These are phyloP conservation scores for Dermolepida albohirtum DNA, from an alignment of 2,888 invertebrate genomes.

Conservation along the genomic window DNA sequence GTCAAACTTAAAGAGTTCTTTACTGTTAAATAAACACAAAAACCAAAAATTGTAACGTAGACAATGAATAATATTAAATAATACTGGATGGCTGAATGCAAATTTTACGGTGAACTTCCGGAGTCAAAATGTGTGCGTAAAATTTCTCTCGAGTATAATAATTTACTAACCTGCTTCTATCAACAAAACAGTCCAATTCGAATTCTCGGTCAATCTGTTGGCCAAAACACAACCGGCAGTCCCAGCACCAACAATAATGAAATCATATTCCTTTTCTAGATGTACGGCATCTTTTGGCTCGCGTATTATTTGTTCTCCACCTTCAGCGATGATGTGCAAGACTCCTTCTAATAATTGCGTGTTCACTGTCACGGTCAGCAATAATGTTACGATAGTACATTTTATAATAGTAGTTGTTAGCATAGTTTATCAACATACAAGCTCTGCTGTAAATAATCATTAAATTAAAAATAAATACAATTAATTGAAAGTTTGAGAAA, in stretches of 20 bases:
- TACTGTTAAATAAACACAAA: too few relatives aligned
- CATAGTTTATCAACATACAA: conserved; percentile 3
- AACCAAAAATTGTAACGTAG: too few relatives aligned
- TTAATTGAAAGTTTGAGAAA: too few relatives aligned
- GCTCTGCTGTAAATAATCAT: not conserved
- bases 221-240: conserved; percentile 84
- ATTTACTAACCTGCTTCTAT: conserved; percentile 75
- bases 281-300: conserved; percentile 70
- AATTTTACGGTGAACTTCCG: too few relatives aligned
- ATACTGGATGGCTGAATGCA: too few relatives aligned
- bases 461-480: too few relatives aligned
- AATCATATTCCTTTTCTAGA: conserved; percentile 75
- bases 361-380: not conserved
- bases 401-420: not conserved
- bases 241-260: conserved; percentile 83
- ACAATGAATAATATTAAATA: too few relatives aligned
- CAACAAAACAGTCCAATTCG: conserved; percentile 75
- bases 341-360: conserved; percentile 64
- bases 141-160: not conserved
- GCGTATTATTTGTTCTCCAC: conserved; percentile 65
- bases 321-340: conserved; percentile 69
- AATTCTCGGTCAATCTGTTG: conserved; percentile 77
- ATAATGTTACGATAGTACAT: not conserved
- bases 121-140: too few relatives aligned
- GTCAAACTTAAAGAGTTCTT: too few relatives aligned